phyloP scores from a whole-genome alignment of 1,140 invertebrate species.

The Ceratosolen solmsi region DNA sequence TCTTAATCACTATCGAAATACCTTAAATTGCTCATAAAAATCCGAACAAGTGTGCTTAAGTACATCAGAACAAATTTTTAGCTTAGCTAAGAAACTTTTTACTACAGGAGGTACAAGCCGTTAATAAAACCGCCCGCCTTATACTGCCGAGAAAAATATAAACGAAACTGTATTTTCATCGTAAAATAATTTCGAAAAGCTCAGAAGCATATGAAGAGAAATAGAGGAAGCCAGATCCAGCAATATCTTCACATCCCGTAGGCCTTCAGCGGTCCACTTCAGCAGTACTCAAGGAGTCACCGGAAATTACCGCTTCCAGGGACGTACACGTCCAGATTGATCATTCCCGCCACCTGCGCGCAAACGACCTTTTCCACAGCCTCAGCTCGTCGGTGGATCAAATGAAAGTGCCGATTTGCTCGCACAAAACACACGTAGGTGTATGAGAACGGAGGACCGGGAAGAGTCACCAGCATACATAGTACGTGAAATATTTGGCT shows the following conservation, averaged over 20 bases:
- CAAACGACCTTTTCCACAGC: neutral
- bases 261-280: neutral
- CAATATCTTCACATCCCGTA: constrained; percentile 1
- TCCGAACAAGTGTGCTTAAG: neutral
- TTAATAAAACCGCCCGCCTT: no score
- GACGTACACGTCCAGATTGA: neutral
- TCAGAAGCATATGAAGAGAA: neutral
- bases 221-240: neutral
- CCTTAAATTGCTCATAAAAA: neutral
- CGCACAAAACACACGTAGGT: neutral
- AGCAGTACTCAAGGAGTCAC: neutral
- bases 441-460: neutral
- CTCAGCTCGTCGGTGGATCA: constrained; percentile 28
- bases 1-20: neutral
- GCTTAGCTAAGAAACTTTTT: neutral
- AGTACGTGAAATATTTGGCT: neutral
- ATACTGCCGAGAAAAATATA: neutral
- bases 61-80: neutral
- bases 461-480: neutral
- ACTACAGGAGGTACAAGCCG: neutral
- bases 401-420: neutral
- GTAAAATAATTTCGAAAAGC: constrained; percentile 18
- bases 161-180: neutral
- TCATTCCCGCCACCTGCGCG: constrained; percentile 27
- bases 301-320: constrained; percentile 34